Conservation (phyloP, 2,113 vertebrate species). For the Sciurus niger region DNA sequence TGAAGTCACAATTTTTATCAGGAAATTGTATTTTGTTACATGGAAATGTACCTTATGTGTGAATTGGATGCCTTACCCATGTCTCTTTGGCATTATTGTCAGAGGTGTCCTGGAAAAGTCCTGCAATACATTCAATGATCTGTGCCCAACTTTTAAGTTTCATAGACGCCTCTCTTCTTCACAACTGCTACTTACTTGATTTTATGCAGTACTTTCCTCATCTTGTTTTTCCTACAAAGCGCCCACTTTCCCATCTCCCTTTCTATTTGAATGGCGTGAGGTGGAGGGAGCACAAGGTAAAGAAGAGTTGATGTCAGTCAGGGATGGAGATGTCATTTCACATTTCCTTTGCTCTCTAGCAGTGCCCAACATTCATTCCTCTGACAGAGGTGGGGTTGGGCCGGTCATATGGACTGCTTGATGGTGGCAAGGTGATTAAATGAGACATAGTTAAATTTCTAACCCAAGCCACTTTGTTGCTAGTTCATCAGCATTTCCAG, state of each 20-base stretch:
- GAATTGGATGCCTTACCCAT: neutral
- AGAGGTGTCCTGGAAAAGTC: neutral
- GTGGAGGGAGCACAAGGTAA: neutral
- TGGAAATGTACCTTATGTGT: neutral
- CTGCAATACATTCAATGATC: neutral
- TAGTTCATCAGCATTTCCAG: neutral
- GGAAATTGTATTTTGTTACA: neutral
- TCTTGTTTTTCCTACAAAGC: neutral
- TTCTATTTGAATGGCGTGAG: neutral
- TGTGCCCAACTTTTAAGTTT: neutral
- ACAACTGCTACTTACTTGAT: neutral
- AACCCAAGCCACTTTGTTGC: neutral
- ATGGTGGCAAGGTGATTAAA: neutral
- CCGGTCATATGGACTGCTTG: neutral
- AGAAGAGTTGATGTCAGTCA: neutral
- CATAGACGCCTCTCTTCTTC: neutral
- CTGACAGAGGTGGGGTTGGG: neutral
- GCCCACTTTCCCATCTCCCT: neutral
- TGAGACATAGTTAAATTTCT: conserved; percentile 6
- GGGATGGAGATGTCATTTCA: neutral
- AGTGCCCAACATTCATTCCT: neutral
- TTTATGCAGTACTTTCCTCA: neutral
- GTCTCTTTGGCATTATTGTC: neutral
- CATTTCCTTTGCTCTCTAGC: neutral
- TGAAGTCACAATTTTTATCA: neutral